Evolutionary conservation across 2,113 vertebrate species (phyloP).

Genomic region (Xenus cinereus): DNA sequence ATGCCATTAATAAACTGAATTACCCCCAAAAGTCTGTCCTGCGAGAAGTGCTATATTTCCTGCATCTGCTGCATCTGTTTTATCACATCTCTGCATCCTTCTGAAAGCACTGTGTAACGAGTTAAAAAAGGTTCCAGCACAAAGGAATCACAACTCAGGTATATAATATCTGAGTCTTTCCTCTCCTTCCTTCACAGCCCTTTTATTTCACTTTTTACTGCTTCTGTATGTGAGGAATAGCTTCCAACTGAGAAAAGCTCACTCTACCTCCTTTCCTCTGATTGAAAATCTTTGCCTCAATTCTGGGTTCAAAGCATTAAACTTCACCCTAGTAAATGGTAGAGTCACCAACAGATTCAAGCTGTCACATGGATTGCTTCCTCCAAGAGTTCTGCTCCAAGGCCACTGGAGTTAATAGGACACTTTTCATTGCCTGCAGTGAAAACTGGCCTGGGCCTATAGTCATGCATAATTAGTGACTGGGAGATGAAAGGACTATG

Average conservation of each 20-base stretch:
- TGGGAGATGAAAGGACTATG: not conserved
- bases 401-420: not conserved
- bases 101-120: not conserved
- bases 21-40: conserved; percentile 60
- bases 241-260: not conserved
- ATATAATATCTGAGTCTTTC: not conserved
- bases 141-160: not conserved
- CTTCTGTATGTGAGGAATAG: not conserved
- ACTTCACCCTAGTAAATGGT: not conserved
- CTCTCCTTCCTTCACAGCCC: not conserved
- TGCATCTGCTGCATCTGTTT: conserved; percentile 65
- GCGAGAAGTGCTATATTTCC: conserved; percentile 43
- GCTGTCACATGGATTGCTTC: not conserved
- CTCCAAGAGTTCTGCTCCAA: not conserved
- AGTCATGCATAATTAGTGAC: not conserved
- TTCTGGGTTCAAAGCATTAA: not conserved
- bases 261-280: not conserved
- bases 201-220: conserved; percentile 7
- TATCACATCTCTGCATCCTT: conserved; percentile 46
- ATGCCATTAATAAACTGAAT: conserved; percentile 67
- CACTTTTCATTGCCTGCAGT: conserved; percentile 10
- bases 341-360: not conserved
- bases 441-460: conserved; percentile 1
- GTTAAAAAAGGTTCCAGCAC: not conserved
- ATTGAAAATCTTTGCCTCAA: not conserved